Base-by-base conservation (phyloP, 2,888 invertebrate species). In the Melanostoma scalare region DNA sequence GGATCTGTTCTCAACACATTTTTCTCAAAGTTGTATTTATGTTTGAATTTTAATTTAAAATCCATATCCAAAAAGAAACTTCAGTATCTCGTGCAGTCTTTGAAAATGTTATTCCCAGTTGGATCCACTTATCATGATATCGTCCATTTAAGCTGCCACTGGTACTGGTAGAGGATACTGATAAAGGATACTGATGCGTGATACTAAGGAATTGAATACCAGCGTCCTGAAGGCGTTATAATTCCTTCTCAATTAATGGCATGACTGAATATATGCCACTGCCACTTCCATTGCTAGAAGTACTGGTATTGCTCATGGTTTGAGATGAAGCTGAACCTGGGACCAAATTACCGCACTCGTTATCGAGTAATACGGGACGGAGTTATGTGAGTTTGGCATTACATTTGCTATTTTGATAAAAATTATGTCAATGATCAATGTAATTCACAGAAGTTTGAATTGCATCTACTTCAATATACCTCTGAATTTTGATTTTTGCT, bases 251-350 rank as follows among this genome's bases (percentile, higher is more conserved):
- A n/a, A 87, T 65, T 0, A 50, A 56, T 6, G 78, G 65, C 33
- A 68, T 46, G 20, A 56, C 78, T 44, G 86, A 85, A 63, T 85
- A 86, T 2, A 86, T 68, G 44, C 86, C 84, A n/a, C n/a, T n/a
- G n/a, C n/a, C n/a, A 20, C 60, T 72, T n/a, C n/a, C n/a, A n/a
- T n/a, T n/a, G n/a, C n/a, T n/a, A n/a, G 84, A 10, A 79, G 77
- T 52, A 85, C 86, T 33, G 72, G 74, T 44, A 61, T 77, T 63
- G 55, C 85, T 50, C 61, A 44, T 60, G 74, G 85, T 53, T 58
- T 77, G 46, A 74, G 71, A 56, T 65, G 52, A 61, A 48, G 65
- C 56, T 81, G 78, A 8, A 36, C 20, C 30, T 60, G 56, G 20
- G 1, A 1, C 20, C 20, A 0, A 20, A 20, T 20, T 20, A 20